A percentile compares a stretch with the other conserved stretches of the same genome.
These are phyloP conservation scores for Zaprionus vittiger DNA, from an alignment of 1,140 invertebrate species.

Conservation along the genomic window DNA sequence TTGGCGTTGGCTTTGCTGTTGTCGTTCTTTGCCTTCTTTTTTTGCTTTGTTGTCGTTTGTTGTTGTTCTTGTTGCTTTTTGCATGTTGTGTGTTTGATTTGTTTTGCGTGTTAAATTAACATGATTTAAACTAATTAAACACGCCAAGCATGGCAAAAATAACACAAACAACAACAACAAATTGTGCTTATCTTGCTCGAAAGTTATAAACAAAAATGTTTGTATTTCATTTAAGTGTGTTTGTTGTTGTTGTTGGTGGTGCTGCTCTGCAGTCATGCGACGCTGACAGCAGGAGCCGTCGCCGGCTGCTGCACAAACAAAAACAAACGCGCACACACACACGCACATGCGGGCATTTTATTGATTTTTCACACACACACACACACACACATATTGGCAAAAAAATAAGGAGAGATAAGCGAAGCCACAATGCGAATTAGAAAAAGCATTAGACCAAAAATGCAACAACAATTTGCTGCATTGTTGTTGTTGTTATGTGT, in stretches of 20 bases:
- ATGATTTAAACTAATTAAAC: slow-evolving; percentile 49
- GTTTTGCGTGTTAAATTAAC: slow-evolving; percentile 39
- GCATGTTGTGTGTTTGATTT: slow-evolving; percentile 5
- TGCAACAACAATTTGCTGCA: slow-evolving; percentile 11
- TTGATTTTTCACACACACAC: slow-evolving; percentile 73
- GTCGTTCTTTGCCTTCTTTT: background rate
- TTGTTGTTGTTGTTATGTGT: background rate
- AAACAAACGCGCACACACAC: slow-evolving; percentile 33
- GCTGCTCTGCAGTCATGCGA: slow-evolving; percentile 21
- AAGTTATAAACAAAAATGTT: slow-evolving; percentile 18
- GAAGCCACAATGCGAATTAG: slow-evolving; percentile 25
- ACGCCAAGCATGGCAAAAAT: slow-evolving; percentile 27
- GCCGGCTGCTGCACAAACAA: slow-evolving; percentile 67
- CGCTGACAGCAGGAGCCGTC: slow-evolving; percentile 21
- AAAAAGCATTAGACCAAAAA: slow-evolving; percentile 15
- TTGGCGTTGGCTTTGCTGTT: slow-evolving; percentile 12
- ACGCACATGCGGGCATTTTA: slow-evolving; percentile 51
- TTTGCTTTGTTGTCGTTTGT: background rate
- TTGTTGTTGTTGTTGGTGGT: slow-evolving; percentile 15
- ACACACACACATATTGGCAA: slow-evolving; percentile 8
- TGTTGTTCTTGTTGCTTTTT: slow-evolving; percentile 9
- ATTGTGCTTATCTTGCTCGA: slow-evolving; percentile 2
- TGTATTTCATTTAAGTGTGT: background rate
- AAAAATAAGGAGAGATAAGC: slow-evolving; percentile 37
- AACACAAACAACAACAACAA: slow-evolving; percentile 5